phyloP scores from a whole-genome alignment of 2,113 vertebrate genomes.

The Phyllostomus discolor region DNA sequence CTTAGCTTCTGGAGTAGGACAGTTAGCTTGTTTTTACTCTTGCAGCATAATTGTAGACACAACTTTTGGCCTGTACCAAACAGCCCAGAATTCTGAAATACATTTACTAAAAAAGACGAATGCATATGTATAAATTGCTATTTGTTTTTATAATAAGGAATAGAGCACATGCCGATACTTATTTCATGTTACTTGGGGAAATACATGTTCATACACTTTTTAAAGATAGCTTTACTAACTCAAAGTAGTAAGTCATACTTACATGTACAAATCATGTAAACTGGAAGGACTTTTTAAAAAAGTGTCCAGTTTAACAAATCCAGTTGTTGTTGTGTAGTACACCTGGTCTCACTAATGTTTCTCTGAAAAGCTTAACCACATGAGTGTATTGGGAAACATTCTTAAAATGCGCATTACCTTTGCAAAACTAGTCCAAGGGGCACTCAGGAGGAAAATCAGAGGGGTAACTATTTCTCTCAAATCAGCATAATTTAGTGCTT shows the following conservation, averaged over 20 bases:
- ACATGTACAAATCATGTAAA: background rate
- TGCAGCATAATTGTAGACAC: background rate
- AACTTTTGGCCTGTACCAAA: background rate
- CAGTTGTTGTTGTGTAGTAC: background rate
- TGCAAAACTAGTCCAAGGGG: constrained; percentile 79
- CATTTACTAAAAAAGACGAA: background rate
- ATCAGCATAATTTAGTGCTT: constrained; percentile 68
- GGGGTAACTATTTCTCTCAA: constrained; percentile 75
- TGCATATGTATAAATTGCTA: background rate
- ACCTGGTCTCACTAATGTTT: background rate
- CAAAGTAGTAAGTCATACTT: background rate
- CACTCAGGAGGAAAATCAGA: constrained; percentile 72
- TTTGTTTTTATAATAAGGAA: background rate
- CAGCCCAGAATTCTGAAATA: background rate
- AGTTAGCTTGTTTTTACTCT: background rate
- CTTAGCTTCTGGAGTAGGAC: background rate
- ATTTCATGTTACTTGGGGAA: background rate
- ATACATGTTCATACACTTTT: background rate
- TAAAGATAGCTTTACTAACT: background rate
- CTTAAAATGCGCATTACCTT: constrained; percentile 79
- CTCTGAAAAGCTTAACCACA: constrained; percentile 57
- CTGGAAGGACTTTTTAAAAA: background rate
- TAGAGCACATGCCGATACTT: background rate
- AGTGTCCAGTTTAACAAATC: background rate
- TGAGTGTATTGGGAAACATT: constrained; percentile 70